Conservation (phyloP, 2,113 vertebrate species). For the Xenopus laevis region DNA sequence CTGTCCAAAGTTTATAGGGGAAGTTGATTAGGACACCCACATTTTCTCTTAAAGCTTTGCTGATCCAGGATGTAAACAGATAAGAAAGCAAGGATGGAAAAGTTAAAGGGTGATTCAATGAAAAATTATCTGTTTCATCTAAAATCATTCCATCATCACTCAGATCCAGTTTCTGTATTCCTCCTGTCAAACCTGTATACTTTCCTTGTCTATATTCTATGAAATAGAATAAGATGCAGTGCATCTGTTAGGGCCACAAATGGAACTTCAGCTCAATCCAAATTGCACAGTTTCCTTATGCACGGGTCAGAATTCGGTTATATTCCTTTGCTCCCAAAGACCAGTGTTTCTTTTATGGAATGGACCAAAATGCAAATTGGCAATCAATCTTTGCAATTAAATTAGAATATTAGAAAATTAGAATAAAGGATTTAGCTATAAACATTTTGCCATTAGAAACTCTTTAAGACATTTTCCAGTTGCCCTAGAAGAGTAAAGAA, state of each 20-base stretch:
- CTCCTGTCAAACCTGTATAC: too few relatives aligned
- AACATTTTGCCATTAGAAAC: too few relatives aligned
- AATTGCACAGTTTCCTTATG: neutral
- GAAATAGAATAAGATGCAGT: constrained; percentile 15
- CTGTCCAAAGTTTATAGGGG: constrained; percentile 42
- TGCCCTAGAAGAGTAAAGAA: too few relatives aligned
- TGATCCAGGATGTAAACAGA: constrained; percentile 15
- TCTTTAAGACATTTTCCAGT: too few relatives aligned
- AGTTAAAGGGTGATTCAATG: neutral
- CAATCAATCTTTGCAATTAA: too few relatives aligned
- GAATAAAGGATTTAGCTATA: too few relatives aligned
- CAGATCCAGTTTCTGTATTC: constrained; percentile 10
- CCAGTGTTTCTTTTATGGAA: too few relatives aligned
- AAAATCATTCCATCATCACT: constrained; percentile 39
- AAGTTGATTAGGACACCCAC: constrained; percentile 47
- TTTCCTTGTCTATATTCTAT: constrained; percentile 2
- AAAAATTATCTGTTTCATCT: neutral
- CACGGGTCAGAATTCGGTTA: too few relatives aligned
- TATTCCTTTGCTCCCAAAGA: too few relatives aligned
- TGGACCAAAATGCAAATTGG: too few relatives aligned
- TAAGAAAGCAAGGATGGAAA: neutral
- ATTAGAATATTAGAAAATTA: too few relatives aligned
- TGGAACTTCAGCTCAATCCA: too few relatives aligned
- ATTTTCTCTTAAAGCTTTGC: constrained; percentile 20
- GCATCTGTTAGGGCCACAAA: constrained; percentile 7